Conservation (phyloP, 2,797 vertebrate genomes). For the Mormyrops attenuatus region DNA sequence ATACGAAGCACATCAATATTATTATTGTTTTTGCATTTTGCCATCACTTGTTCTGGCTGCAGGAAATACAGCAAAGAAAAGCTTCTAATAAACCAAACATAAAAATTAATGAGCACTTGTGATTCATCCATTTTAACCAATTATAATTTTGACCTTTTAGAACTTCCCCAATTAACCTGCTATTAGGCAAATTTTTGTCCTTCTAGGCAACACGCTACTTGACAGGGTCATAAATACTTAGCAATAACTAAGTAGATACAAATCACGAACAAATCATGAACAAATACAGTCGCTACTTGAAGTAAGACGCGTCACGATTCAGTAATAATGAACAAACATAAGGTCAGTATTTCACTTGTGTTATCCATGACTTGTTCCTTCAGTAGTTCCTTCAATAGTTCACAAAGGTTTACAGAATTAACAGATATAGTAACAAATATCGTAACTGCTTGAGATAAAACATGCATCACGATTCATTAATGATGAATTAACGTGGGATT, state of each 20-base stretch:
- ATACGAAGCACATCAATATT: background rate
- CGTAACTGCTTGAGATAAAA: background rate
- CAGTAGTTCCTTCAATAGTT: background rate
- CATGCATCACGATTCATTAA: background rate
- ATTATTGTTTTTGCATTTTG: background rate
- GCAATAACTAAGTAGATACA: background rate
- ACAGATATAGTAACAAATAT: background rate
- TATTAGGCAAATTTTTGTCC: background rate
- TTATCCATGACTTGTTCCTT: background rate
- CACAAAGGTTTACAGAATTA: background rate
- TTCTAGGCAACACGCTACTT: background rate
- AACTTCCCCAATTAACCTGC: background rate
- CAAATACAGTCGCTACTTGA: background rate
- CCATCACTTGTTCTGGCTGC: background rate
- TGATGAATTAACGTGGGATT: background rate
- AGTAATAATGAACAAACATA: background rate
- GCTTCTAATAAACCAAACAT: background rate
- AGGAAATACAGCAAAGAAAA: background rate
- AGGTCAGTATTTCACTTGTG: background rate
- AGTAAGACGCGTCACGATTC: background rate
- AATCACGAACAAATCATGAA: background rate
- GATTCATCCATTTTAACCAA: background rate
- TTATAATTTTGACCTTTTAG: background rate
- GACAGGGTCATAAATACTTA: background rate
- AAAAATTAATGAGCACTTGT: background rate